Conservation (phyloP, 2,888 invertebrate species). For the Slavum lentiscoides region DNA sequence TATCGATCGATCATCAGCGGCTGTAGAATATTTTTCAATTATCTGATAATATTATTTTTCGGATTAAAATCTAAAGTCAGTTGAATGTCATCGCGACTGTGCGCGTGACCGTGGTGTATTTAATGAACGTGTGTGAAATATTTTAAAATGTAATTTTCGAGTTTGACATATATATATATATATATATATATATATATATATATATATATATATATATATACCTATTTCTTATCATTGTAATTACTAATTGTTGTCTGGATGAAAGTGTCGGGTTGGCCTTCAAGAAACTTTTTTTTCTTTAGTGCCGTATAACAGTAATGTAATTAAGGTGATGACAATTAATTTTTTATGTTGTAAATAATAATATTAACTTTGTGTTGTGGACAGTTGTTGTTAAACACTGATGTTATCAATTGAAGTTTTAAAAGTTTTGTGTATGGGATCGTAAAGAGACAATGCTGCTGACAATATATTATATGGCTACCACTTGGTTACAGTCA, state of each 20-base stretch:
- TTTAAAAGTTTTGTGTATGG: constrained; percentile 20
- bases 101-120: background rate
- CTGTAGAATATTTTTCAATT: constrained; percentile 11
- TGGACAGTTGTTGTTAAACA: background rate
- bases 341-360: constrained; percentile 13
- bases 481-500: constrained; percentile 80
- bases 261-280: constrained; percentile 34
- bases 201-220: background rate
- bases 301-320: background rate
- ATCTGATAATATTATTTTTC: constrained; percentile 20
- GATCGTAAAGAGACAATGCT: constrained; percentile 63
- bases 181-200: background rate
- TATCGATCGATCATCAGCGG: background rate
- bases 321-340: constrained; percentile 8
- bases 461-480: constrained; percentile 80
- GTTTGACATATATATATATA: background rate
- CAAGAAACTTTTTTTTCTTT: background rate
- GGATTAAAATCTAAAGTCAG: constrained; percentile 47
- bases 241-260: background rate
- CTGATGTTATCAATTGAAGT: constrained; percentile 21
- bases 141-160: constrained; percentile 7
- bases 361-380: constrained; percentile 1
- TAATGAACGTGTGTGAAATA: background rate
- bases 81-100: constrained; percentile 38
- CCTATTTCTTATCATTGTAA: background rate